Conservation (phyloP, 1,140 invertebrate genomes). For the Trachelipus rathkii region DNA sequence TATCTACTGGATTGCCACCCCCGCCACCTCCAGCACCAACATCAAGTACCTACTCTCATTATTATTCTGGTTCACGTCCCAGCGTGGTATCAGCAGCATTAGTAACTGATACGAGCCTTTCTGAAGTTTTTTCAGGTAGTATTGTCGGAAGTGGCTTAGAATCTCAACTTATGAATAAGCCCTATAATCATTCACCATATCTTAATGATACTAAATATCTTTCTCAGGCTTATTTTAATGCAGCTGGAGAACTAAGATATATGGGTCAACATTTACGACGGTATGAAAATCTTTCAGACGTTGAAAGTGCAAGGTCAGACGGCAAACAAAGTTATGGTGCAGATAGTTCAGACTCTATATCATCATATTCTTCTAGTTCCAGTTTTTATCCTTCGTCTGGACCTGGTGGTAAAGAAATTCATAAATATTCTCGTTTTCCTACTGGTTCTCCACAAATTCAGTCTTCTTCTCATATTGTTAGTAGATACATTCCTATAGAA, state of each 20-base stretch:
- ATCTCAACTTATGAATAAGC: neutral
- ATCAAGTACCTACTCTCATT: slow-evolving; percentile 41
- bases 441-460: slow-evolving; percentile 24
- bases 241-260: slow-evolving; percentile 42
- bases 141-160: slow-evolving; percentile 8
- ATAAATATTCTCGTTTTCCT: slow-evolving; percentile 35
- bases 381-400: slow-evolving; percentile 45
- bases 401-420: slow-evolving; percentile 32
- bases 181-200: neutral
- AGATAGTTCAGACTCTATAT: slow-evolving; percentile 45
- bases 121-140: slow-evolving; percentile 32
- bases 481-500: slow-evolving; percentile 37
- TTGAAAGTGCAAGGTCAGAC: slow-evolving; percentile 34
- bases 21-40: slow-evolving; percentile 42
- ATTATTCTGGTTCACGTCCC: slow-evolving; percentile 33
- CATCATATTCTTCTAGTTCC: slow-evolving; percentile 42
- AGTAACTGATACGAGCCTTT: slow-evolving; percentile 29
- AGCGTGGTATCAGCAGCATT: slow-evolving; percentile 35
- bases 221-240: slow-evolving; percentile 40
- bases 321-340: slow-evolving; percentile 40
- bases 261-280: slow-evolving; percentile 38
- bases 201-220: slow-evolving; percentile 34
- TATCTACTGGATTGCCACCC: slow-evolving; percentile 32
- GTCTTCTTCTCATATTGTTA: slow-evolving; percentile 34
- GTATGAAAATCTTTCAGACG: slow-evolving; percentile 33